Base-by-base conservation (phyloP, 2,113 vertebrate species). In the Sebastes schlegelii region DNA sequence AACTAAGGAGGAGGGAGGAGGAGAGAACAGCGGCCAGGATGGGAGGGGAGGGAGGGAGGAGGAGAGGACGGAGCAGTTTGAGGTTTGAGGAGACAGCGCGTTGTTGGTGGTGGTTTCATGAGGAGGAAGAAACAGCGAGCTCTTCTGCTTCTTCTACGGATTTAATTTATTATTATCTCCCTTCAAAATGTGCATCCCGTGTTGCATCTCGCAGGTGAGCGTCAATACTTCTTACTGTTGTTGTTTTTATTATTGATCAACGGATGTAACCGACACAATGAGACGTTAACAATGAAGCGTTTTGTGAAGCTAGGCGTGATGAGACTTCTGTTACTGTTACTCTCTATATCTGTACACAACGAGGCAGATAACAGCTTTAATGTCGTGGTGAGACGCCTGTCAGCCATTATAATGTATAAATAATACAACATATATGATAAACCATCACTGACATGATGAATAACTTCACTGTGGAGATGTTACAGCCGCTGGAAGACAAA, bases 181-280 rank as follows among this genome's bases (percentile, higher is more conserved):
- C 4, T 1, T 4, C 66, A 79, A 6, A 5, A 95, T 95, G 95
- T 95, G 93, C 21, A 84, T 72, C 0, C 93, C 87, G 76, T 95
- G 95, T 61, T 96, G 95, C 74, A 10, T 95, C n/a, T 79, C 93
- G 58, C 95, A 96, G 95, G 95, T 96, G 77, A 95, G 95, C 14
- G 92, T 79, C 74, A 64, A 46, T 0, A 2, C 40, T 1, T 21
- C 42, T 64, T n/a, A 4, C 49, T n/a, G 45, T 58, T 65, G 49
- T 67, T 23, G 12, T 34, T 65, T 3, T 48, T 46, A 68, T 19
- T 60, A 3, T 74, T 76, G 46, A 46, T 23, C 12, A 7, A 1
- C 46, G 55, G 55, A 1, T 52, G 19, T 16, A 3, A 55, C 60
- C 58, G 74, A 2, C 5, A 51, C 76, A 71, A 11, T 77, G 45